Percentiles rank a stretch among this genome's conserved stretches.
Evolutionary conservation across 2,113 vertebrate species (phyloP).

Genomic region (Peucedramus taeniatus): DNA sequence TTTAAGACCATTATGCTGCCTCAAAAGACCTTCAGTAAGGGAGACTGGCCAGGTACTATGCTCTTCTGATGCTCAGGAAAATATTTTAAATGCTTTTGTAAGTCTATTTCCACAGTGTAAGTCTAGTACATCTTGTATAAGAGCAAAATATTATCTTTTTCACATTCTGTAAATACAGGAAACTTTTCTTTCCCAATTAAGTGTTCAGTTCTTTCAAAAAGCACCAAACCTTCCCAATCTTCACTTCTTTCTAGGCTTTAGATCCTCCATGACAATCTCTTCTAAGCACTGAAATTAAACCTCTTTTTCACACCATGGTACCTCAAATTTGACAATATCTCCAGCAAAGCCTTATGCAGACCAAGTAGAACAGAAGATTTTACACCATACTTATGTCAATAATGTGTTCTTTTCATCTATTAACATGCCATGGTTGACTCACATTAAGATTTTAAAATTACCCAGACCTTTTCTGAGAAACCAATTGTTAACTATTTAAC

Average conservation of each 20-base stretch:
- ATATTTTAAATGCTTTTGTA: not conserved
- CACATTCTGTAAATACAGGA: not conserved
- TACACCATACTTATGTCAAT: not conserved
- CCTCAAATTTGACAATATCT: not conserved
- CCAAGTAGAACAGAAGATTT: not conserved
- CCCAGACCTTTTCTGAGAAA: not conserved
- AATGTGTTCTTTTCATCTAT: not conserved
- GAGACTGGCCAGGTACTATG: not conserved
- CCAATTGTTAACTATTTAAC: not conserved
- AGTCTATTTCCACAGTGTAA: not conserved
- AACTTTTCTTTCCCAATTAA: not conserved
- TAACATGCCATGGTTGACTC: not conserved
- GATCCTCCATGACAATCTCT: not conserved
- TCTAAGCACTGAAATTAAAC: not conserved
- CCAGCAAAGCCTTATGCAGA: not conserved
- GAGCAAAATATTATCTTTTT: not conserved
- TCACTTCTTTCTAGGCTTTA: not conserved
- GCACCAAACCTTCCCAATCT: not conserved
- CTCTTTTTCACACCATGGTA: not conserved
- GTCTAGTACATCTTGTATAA: not conserved
- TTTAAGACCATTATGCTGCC: not conserved
- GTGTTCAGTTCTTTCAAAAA: not conserved
- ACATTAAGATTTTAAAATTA: not conserved
- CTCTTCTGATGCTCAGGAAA: not conserved
- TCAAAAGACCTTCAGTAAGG: not conserved